Percentiles rank a stretch among this genome's conserved stretches.
phyloP scores from a whole-genome alignment of 2,113 vertebrate species.

The Sapayoa aenigma region DNA sequence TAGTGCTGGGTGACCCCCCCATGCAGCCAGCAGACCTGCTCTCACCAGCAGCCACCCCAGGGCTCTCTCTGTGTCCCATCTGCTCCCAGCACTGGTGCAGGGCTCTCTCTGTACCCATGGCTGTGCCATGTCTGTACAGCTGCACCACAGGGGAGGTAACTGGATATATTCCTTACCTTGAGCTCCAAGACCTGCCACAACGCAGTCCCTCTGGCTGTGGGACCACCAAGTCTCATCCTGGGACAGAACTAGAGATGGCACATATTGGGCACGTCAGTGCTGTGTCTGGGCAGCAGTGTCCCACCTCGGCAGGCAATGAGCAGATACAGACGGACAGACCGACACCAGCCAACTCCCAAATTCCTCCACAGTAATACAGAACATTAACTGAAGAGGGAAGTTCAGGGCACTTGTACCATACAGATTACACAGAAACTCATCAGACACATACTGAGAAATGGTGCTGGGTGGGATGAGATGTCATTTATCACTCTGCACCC shows the following conservation, averaged over 20 bases:
- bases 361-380: neutral
- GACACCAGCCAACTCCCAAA: neutral
- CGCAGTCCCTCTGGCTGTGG: neutral
- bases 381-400: neutral
- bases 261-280: neutral
- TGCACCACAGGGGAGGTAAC: neutral
- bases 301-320: neutral
- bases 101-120: neutral
- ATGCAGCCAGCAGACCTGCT: neutral
- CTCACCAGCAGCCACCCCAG: neutral
- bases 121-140: no score
- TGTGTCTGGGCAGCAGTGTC: neutral
- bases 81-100: neutral
- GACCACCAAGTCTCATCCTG: neutral
- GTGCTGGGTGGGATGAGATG: neutral
- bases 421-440: neutral
- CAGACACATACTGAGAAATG: rapidly evolving
- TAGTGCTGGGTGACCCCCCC: neutral
- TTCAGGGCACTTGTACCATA: neutral
- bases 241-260: neutral
- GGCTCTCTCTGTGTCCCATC: neutral
- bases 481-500: neutral
- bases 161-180: no score
- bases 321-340: neutral
- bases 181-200: no score